Base-by-base conservation (phyloP, 2,888 invertebrate genomes). In the Drosophila planitibia region DNA sequence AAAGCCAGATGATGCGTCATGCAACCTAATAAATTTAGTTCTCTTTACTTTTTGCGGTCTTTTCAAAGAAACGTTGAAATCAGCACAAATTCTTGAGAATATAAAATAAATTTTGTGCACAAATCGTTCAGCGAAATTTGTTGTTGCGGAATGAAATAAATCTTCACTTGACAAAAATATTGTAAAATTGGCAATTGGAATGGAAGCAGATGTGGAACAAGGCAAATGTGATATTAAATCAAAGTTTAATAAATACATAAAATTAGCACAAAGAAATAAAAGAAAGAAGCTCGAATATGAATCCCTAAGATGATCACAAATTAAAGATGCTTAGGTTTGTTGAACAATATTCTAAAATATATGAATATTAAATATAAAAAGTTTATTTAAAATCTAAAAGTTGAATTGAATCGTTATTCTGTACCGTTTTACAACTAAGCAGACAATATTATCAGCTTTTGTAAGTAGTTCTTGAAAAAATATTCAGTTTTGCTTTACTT, bases 1-100 rank as follows among this genome's bases (percentile, higher is more conserved):
- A 60, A 58, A 51, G 47, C 28, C 32, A 25, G 19, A 28, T 61
- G 70, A 79, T 91, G 85, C 87, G 90, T 85, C 91, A 89, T 74
- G 63, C 51, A 71, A 54, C 54, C 63, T 61, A 51, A 82, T 85
- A 55, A 72, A 79, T 83, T 70, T 49, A 19, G 12, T 39, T 39
- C 1, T 16, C 25, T 47, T 25, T 28, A 25, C 49, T 41, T 41
- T 47, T 44, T 39, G 16, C 25, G 47, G 9, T 47, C 2, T 14
- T 58, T 41, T 57, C 28, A 85, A 76, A 58, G 33, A 73, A 73
- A 52, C 30, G 58, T 66, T 39, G 39, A 41, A 69, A 67, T 67
- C 73, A 73, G 69, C 66, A 61, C 28, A 73, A 67, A 53, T 65
- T 30, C 41, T 25, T 25, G 55, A 41, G 51, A 47, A 37, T 52